A percentile compares a stretch with the other conserved stretches of the same genome.
Conservation (phyloP, 2,113 vertebrate genomes). For the Calidris pygmaea region DNA sequence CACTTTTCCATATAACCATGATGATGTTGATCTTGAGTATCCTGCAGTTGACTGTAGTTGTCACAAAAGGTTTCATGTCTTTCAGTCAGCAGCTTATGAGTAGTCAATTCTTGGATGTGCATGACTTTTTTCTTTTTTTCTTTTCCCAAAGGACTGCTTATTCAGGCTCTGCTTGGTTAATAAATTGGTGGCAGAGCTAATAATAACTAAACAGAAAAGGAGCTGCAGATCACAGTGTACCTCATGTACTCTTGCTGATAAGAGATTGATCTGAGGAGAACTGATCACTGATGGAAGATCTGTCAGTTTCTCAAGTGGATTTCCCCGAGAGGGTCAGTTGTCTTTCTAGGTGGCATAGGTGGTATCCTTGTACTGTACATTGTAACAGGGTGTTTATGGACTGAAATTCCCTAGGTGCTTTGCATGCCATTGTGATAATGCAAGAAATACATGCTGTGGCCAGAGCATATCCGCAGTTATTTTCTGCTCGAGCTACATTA, state of each 20-base stretch:
- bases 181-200: background rate
- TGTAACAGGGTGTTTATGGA: background rate
- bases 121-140: background rate
- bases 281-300: background rate
- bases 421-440: background rate
- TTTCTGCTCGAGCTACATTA: background rate
- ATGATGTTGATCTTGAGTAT: background rate
- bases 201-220: background rate
- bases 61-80: background rate
- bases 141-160: background rate
- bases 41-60: background rate
- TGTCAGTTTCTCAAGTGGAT: background rate
- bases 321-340: background rate
- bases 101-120: background rate
- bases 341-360: background rate
- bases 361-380: background rate
- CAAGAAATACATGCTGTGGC: background rate
- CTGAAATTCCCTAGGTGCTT: background rate
- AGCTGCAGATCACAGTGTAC: background rate
- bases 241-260: background rate
- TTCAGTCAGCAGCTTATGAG: background rate
- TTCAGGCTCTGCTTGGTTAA: background rate
- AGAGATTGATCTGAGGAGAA: background rate
- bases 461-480: background rate
- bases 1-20: background rate